Conservation (phyloP, 2,888 invertebrate species). For the Neelides folsomi region DNA sequence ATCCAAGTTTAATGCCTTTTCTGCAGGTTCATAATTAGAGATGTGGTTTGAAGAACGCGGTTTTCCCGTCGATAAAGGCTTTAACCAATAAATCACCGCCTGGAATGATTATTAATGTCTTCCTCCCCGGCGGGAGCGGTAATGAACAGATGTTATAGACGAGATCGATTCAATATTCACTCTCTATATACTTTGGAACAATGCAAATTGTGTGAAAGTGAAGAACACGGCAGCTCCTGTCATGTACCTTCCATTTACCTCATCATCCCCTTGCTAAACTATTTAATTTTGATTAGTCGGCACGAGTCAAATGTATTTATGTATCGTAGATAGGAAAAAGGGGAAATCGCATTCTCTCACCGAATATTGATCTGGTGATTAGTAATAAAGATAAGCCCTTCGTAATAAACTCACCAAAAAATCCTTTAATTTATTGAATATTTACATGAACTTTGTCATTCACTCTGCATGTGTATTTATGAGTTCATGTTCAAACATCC, state of each 20-base stretch:
- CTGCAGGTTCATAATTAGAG: too few relatives aligned
- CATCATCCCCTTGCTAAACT: slow-evolving; percentile 1
- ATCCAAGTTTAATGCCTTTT: too few relatives aligned
- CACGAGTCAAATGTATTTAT: background rate
- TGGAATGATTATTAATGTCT: slow-evolving; percentile 23
- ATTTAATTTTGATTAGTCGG: slow-evolving; percentile 1
- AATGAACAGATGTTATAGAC: slow-evolving; percentile 24
- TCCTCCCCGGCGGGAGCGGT: slow-evolving; percentile 18
- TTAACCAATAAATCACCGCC: slow-evolving; percentile 24
- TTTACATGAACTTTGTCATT: too few relatives aligned
- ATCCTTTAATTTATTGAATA: too few relatives aligned
- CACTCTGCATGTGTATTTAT: too few relatives aligned
- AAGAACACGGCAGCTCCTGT: background rate
- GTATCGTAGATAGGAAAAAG: background rate
- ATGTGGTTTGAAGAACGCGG: too few relatives aligned
- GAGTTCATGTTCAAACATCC: too few relatives aligned
- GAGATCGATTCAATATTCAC: slow-evolving; percentile 17
- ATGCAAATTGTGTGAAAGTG: slow-evolving; percentile 13
- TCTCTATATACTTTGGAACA: slow-evolving; percentile 8
- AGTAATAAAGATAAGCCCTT: too few relatives aligned
- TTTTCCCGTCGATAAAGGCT: too few relatives aligned
- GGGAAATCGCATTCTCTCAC: too few relatives aligned
- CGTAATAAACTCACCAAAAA: too few relatives aligned
- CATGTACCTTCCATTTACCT: background rate
- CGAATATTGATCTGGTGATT: too few relatives aligned